Percentiles rank a stretch among this genome's conserved stretches.
Evolutionary conservation across 2,888 invertebrate genomes (phyloP).

Genomic region (Atethmia centrago): DNA sequence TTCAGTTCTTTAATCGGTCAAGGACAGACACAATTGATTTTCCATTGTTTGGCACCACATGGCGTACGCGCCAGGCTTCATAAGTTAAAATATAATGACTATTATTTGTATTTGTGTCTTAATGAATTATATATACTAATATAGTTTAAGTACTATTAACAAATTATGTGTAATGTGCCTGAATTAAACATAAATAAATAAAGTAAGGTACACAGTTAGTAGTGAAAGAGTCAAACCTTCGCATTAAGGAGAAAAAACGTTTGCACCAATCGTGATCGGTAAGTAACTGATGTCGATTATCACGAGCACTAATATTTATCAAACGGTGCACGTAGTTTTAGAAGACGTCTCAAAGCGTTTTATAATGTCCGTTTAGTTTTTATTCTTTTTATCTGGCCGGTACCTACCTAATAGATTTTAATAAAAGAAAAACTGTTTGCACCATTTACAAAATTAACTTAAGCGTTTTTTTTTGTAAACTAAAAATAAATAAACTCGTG

Average conservation of each 20-base stretch:
- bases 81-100: no score
- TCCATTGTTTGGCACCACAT: no score
- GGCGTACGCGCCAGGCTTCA: no score
- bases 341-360: neutral
- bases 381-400: neutral
- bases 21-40: no score
- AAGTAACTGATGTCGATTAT: neutral
- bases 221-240: no score
- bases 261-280: neutral
- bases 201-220: no score
- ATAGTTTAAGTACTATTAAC: no score
- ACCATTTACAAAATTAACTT: neutral
- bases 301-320: neutral
- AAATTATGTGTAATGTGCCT: no score
- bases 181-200: no score
- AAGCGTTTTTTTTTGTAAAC: neutral
- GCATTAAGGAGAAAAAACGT: neutral
- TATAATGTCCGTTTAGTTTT: neutral
- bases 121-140: no score
- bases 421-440: neutral
- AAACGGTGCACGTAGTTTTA: neutral
- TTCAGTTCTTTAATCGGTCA: no score
- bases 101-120: no score
- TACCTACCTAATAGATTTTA: conserved; percentile 9
- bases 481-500: neutral